Base-by-base conservation (phyloP, 2,797 vertebrate genomes). In the Sphenodon punctatus region DNA sequence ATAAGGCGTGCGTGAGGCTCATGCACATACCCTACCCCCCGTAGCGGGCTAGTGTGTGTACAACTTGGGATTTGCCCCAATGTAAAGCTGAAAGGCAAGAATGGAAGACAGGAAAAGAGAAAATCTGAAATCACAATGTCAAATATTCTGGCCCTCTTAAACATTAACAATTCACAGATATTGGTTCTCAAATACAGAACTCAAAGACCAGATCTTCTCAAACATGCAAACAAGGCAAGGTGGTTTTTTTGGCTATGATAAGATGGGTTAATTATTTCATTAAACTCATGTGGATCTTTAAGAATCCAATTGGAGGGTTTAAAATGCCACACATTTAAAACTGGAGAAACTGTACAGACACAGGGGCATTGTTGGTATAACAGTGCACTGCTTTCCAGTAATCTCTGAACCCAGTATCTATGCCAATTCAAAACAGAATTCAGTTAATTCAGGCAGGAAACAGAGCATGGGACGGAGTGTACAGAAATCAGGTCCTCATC, bases 381-480 rank as follows among this genome's bases (percentile, higher is more conserved):
- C 96, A 96, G 95, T 89, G 94, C 91, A 87, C 76, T 92, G 88
- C 87, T 90, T 95, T 93, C 94, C 92, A 92, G 96, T 94, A 83
- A 91, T 71, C 86, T 65, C 88, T 82, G 89, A 93, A 93, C 87
- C 91, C 97, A 96, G 78, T 95, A 93, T 12, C 75, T 93, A 88
- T 95, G 94, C 94, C 94, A 93, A 93, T 93, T 95, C 95, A 96
- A 92, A 90, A 93, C 94, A 95, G 92, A 88, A 92, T 94, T 94
- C 97, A 97, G 97, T 96, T 95, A 96, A 97, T 92, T 95, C 91
- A 87, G 95, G 95, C 96, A 97, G 96, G 97, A 97, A 97, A 95
- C 91, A 87, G 95, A 94, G 96, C 96, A 94, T 93, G 95, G 95
- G 94, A 92, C 19, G 74, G 63, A 10, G 60, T 82, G 74, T 70